phyloP scores from a whole-genome alignment of 2,888 invertebrate species.

The Drosophila aldrichi region DNA sequence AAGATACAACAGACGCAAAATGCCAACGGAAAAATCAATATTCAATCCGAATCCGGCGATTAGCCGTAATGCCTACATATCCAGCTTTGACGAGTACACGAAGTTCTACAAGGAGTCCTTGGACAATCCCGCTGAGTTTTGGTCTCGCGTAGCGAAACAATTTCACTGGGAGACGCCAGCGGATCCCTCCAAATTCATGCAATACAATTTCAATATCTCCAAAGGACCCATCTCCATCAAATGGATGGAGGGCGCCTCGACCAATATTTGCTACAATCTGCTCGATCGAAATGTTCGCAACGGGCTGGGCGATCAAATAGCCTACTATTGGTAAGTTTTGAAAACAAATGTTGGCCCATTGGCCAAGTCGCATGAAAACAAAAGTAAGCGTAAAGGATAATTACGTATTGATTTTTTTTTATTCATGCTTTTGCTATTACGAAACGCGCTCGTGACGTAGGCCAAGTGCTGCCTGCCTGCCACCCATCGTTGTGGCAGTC shows the following conservation, averaged over 20 bases:
- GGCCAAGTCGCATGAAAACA: conserved; percentile 65
- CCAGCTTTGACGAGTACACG: conserved; percentile 91
- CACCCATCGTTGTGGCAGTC: background rate
- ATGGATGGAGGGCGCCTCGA: conserved; percentile 97
- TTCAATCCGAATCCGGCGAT: conserved; percentile 88
- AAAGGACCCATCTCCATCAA: conserved; percentile 96
- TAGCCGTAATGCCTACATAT: conserved; percentile 88
- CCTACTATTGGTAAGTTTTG: conserved; percentile 95
- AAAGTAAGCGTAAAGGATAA: conserved; percentile 55
- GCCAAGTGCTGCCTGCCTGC: conserved; percentile 11
- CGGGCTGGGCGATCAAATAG: conserved; percentile 95
- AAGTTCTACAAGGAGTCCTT: conserved; percentile 94
- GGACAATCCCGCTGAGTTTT: conserved; percentile 95
- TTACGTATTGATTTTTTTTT: conserved; percentile 46
- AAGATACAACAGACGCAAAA: conserved; percentile 71
- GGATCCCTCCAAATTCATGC: conserved; percentile 91
- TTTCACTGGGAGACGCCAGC: conserved; percentile 96
- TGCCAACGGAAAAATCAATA: conserved; percentile 87
- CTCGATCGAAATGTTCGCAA: conserved; percentile 96
- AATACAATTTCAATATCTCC: conserved; percentile 95
- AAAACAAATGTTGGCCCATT: background rate
- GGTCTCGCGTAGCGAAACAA: conserved; percentile 96
- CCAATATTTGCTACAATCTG: conserved; percentile 98
- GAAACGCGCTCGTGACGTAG: conserved; percentile 54
- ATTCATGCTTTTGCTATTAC: conserved; percentile 45